phyloP scores from a whole-genome alignment of 2,888 invertebrate genomes.

The Drosophila ezoana region DNA sequence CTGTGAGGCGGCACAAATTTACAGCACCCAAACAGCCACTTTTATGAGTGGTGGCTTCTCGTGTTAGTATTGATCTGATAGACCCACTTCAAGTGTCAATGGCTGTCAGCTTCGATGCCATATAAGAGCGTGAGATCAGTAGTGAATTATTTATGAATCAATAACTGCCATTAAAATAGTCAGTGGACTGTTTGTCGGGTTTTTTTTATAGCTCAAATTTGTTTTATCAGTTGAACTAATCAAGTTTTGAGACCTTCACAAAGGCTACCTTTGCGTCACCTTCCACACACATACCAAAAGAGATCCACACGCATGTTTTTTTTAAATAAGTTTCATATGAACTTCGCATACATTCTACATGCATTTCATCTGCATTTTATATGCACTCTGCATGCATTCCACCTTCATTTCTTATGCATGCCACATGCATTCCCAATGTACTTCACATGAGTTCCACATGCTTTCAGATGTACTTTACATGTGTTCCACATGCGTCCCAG shows the following conservation, averaged over 20 bases:
- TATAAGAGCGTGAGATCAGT: conserved; percentile 20
- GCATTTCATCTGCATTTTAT: background rate
- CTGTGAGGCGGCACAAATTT: conserved; percentile 84
- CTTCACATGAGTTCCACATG: background rate
- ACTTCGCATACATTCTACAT: background rate
- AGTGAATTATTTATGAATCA: conserved; percentile 29
- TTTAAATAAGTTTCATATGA: background rate
- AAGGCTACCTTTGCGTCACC: too few species aligned
- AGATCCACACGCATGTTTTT: too few species aligned
- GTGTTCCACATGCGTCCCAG: background rate
- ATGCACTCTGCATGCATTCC: background rate
- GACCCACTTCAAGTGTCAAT: conserved; percentile 41
- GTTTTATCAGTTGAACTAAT: conserved; percentile 14
- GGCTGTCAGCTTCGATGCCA: conserved; percentile 14
- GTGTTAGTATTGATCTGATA: conserved; percentile 79
- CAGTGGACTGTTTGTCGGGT: background rate
- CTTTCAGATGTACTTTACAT: background rate
- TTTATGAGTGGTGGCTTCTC: conserved; percentile 83
- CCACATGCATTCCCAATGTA: background rate
- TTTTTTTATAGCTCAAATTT: conserved; percentile 11
- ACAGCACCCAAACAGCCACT: conserved; percentile 83
- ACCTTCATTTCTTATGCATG: background rate
- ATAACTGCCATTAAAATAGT: conserved; percentile 14
- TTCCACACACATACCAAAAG: background rate
- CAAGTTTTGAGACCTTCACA: background rate